Percentiles rank a stretch among this genome's conserved stretches.
Evolutionary conservation across 2,888 invertebrate genomes (phyloP).

Genomic region (Petrolisthes cinctipes): DNA sequence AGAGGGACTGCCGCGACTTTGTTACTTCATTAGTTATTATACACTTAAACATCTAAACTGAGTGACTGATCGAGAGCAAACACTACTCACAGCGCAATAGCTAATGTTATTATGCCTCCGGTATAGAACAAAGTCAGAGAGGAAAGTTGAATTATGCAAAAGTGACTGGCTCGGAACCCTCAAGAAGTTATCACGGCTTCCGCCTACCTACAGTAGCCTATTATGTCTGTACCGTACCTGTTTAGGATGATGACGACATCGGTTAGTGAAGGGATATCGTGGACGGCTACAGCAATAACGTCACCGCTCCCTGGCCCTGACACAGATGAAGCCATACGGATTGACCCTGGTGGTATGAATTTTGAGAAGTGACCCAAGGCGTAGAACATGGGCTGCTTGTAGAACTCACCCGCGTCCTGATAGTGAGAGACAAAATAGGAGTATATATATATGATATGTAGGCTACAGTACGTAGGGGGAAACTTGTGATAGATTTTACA

Average conservation of each 20-base stretch:
- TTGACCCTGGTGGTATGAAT: conserved; percentile 65
- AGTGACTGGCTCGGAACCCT: too few relatives aligned
- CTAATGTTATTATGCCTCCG: too few relatives aligned
- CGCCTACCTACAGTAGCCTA: not conserved
- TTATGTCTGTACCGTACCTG: conserved; percentile 11
- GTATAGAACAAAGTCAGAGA: too few relatives aligned
- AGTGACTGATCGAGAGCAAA: too few relatives aligned
- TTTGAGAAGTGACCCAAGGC: conserved; percentile 73
- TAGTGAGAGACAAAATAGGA: not conserved
- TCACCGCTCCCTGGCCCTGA: not conserved
- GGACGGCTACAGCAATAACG: conserved; percentile 3
- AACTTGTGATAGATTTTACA: not conserved
- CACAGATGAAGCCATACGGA: not conserved
- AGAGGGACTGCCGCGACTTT: too few relatives aligned
- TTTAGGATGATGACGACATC: conserved; percentile 24
- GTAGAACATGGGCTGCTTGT: conserved; percentile 75
- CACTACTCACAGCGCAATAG: too few relatives aligned
- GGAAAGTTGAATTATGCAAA: too few relatives aligned
- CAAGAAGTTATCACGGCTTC: not conserved
- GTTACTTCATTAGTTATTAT: too few relatives aligned
- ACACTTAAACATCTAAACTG: too few relatives aligned
- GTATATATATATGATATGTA: too few relatives aligned
- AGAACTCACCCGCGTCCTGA: conserved; percentile 68
- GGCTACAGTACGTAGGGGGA: not conserved
- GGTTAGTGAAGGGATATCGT: not conserved